phyloP scores from a whole-genome alignment of 92 coral and sea anemone genomes.

The Zoanthus sociatus region DNA sequence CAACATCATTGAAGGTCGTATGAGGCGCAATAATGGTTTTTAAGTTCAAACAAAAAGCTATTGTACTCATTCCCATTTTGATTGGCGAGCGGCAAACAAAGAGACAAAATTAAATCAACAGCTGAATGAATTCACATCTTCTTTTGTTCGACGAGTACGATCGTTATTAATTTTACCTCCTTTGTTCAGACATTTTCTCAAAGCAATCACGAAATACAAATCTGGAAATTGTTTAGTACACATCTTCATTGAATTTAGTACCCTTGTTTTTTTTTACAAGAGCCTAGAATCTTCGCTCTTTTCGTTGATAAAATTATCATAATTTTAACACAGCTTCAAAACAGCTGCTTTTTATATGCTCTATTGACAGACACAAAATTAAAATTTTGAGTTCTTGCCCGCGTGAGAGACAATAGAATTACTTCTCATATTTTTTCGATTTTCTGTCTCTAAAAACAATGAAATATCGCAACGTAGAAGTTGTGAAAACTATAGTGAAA shows the following conservation, averaged over 20 bases:
- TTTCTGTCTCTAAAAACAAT: slow-evolving; percentile 2
- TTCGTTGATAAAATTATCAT: slow-evolving; percentile 28
- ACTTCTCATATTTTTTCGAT: neutral
- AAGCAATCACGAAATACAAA: slow-evolving; percentile 42
- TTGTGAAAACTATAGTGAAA: neutral
- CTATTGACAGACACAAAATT: slow-evolving; percentile 41
- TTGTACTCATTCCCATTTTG: slow-evolving; percentile 66
- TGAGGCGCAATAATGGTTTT: slow-evolving; percentile 68
- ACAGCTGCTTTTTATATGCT: slow-evolving; percentile 30
- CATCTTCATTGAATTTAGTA: slow-evolving; percentile 12
- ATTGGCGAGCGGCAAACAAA: slow-evolving; percentile 77
- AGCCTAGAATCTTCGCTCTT: slow-evolving; percentile 19
- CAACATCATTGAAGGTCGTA: slow-evolving; percentile 69
- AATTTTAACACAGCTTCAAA: slow-evolving; percentile 20
- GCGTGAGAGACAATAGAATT: neutral
- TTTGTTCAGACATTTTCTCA: slow-evolving; percentile 32
- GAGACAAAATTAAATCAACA: slow-evolving; percentile 48
- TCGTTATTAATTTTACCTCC: slow-evolving; percentile 6
- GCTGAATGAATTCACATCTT: slow-evolving; percentile 43
- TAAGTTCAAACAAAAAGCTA: slow-evolving; percentile 80
- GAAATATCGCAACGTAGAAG: neutral
- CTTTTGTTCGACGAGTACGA: slow-evolving; percentile 38
- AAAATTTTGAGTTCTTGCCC: slow-evolving; percentile 30
- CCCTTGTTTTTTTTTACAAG: neutral
- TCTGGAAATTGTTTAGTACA: slow-evolving; percentile 18